These are phyloP conservation scores for Ephialtes manifestator DNA, from an alignment of 2,888 invertebrate genomes.

Conservation along the genomic window DNA sequence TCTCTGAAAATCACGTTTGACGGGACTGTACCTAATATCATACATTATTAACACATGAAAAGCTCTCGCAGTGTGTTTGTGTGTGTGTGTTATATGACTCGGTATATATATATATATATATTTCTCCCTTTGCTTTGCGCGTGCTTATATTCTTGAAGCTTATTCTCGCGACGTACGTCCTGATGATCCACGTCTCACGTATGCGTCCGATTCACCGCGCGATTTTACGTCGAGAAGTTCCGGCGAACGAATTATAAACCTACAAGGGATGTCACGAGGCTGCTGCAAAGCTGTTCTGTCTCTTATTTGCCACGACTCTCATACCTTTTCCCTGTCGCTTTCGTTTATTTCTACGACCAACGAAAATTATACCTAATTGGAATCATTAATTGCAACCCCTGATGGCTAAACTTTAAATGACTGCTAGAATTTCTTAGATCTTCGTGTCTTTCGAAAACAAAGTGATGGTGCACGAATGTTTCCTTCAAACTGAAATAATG, in stretches of 20 bases:
- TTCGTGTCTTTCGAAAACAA: conserved; percentile 5
- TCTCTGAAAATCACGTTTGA: too few species aligned
- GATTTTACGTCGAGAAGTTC: conserved; percentile 64
- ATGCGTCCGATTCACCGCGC: conserved; percentile 66
- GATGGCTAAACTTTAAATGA: conserved; percentile 59
- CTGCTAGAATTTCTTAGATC: conserved; percentile 2
- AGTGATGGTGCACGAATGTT: neutral
- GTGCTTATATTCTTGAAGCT: conserved; percentile 42
- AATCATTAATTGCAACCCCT: conserved; percentile 61
- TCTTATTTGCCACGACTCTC: neutral
- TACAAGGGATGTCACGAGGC: conserved; percentile 59
- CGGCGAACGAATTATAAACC: conserved; percentile 61
- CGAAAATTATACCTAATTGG: conserved; percentile 48
- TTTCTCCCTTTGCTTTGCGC: neutral
- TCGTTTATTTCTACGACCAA: conserved; percentile 13
- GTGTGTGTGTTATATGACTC: neutral
- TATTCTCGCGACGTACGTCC: conserved; percentile 54
- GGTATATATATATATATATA: conserved; percentile 9
- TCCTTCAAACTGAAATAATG: neutral
- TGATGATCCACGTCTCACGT: conserved; percentile 65
- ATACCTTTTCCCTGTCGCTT: conserved; percentile 15
- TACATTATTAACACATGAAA: too few species aligned
- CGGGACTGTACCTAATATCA: too few species aligned
- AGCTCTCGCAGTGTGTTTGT: conserved; percentile 31
- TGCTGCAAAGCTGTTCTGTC: conserved; percentile 23